These are phyloP conservation scores for Junco hyemalis DNA, from an alignment of 2,113 vertebrate genomes.

Conservation along the genomic window DNA sequence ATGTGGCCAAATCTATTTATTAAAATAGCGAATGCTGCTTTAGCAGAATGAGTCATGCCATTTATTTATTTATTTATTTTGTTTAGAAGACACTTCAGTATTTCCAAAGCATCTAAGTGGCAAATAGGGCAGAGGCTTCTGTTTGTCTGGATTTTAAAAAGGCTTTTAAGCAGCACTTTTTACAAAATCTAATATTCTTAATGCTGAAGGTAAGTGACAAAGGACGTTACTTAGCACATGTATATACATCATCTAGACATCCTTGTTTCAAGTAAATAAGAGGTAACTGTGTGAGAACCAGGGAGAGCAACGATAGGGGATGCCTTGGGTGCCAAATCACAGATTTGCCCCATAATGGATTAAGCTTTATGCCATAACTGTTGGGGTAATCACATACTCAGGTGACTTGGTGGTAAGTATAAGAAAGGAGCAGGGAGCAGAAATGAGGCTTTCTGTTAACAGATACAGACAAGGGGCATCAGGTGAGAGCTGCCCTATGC, in stretches of 20 bases:
- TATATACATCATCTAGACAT: slow-evolving; percentile 37
- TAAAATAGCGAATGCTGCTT: slow-evolving; percentile 55
- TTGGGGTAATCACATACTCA: neutral
- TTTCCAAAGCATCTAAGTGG: slow-evolving; percentile 3
- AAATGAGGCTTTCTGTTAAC: neutral
- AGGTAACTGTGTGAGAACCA: neutral
- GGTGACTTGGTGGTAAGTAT: neutral
- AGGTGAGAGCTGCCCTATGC: neutral
- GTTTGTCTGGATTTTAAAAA: slow-evolving; percentile 54
- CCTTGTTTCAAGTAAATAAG: slow-evolving; percentile 10
- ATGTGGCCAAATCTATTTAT: slow-evolving; percentile 76
- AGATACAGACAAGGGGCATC: neutral
- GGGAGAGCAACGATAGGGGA: neutral
- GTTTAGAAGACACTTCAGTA: slow-evolving; percentile 18
- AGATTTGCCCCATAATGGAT: neutral
- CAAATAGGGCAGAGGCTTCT: neutral
- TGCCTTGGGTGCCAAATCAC: neutral
- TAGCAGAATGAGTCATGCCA: slow-evolving; percentile 73
- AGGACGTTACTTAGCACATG: slow-evolving; percentile 21
- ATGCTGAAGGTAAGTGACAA: slow-evolving; percentile 26
- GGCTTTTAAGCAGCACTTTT: slow-evolving; percentile 56
- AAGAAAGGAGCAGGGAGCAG: neutral
- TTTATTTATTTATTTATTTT: slow-evolving; percentile 19
- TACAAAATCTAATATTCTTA: slow-evolving; percentile 42
- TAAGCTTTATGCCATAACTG: neutral